Base-by-base conservation (phyloP, 2,113 vertebrate genomes). In the Nanorana parkeri region DNA sequence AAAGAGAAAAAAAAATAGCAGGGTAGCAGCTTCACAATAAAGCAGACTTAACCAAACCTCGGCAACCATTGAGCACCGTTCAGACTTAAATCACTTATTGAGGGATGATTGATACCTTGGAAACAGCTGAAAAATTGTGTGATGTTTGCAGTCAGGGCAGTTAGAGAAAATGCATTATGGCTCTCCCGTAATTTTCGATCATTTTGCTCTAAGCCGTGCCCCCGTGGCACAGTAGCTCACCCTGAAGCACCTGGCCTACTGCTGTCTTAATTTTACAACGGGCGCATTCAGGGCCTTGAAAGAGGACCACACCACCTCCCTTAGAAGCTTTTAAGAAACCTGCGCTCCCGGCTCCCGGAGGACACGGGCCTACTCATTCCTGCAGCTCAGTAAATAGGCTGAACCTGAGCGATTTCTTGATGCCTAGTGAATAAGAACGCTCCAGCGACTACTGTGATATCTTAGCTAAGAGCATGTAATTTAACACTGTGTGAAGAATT, bases 401-500 rank as follows among this genome's bases (percentile, higher is more conserved):
- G 28, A 60, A 67, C 47, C 63, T 17, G 52, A 55, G 77, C 55
- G 21, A 19, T 65, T 74, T 73, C 51, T 63, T 66, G 68, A 81
- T 66, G 61, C 24, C 19, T 47, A 23, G 60, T 55, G 52, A 28
- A 81, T 64, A 55, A 74, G 63, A 47, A 81, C 63, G 65, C 47
- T 28, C 15, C 51, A 74, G 58, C 72, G 26, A 65, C 36, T 66
- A 41, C 63, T 56, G 69, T 56, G 79, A 81, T 81, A 74, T 73
- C 69, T 56, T 29, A 56, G 69, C 79, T 74, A 66, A 81, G 61
- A 81, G 69, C 61, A 51, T 82, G 52, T 82, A 75, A 82, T 82
- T 75, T 75, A 82, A 75, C 63, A 36, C 80, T 24, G 80, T 75
- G 69, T 67, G 71, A 75, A 47, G 61, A 75, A 82, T 82, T 82